Conservation (phyloP, 1,140 invertebrate species). For the Psix sp. region DNA sequence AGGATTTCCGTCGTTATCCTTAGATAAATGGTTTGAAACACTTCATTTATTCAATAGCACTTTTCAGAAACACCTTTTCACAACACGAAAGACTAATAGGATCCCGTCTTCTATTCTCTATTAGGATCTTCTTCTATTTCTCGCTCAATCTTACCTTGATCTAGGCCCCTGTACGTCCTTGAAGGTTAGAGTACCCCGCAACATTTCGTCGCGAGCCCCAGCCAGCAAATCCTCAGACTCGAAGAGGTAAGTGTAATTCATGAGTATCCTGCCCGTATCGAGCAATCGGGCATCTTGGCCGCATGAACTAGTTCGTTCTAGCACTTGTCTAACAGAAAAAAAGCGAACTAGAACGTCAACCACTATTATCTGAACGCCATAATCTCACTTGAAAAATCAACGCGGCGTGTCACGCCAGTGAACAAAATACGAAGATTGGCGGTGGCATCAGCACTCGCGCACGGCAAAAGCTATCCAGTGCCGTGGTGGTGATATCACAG, state of each 20-base stretch:
- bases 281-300: conserved; percentile 35
- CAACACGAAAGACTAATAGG: too few relatives aligned
- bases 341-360: conserved; percentile 6
- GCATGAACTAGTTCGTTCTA: conserved; percentile 29
- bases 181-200: conserved; percentile 1
- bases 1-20: too few relatives aligned
- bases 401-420: conserved; percentile 26
- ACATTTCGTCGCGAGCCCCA: conserved; percentile 23
- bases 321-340: conserved; percentile 9
- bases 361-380: conserved; percentile 53
- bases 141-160: conserved; percentile 4
- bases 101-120: too few relatives aligned
- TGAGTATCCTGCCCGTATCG: conserved; percentile 38
- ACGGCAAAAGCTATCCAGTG: conserved; percentile 28
- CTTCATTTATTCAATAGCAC: too few relatives aligned
- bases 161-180: conserved; percentile 5
- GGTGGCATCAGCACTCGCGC: conserved; percentile 41
- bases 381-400: conserved; percentile 36
- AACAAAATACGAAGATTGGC: conserved; percentile 3
- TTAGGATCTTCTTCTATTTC: too few relatives aligned
- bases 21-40: too few relatives aligned
- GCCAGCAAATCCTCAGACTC: conserved; percentile 12
- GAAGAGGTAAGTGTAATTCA: conserved; percentile 8
- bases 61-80: too few relatives aligned
- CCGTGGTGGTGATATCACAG: conserved; percentile 36